Conservation (phyloP, 2,113 vertebrate species). For the Poeciliopsis occidentalis region DNA sequence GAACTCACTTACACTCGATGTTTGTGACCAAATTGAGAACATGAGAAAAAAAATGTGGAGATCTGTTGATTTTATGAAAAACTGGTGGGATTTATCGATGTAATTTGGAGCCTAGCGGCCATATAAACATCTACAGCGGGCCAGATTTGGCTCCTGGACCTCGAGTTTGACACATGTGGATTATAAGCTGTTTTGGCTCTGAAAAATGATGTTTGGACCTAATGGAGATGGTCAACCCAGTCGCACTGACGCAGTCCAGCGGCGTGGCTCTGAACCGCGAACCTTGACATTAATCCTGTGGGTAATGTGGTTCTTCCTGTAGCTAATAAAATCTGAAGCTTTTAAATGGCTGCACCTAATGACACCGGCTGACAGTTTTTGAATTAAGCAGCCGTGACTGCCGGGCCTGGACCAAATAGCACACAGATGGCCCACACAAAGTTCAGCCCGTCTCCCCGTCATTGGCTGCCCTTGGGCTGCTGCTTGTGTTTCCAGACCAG, state of each 20-base stretch:
- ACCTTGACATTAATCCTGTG: conserved; percentile 83
- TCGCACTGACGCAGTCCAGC: conserved; percentile 66
- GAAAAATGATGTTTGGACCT: conserved; percentile 48
- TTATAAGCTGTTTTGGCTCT: not conserved
- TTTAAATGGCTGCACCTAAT: conserved; percentile 79
- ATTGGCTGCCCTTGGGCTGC: conserved; percentile 63
- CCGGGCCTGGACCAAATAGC: conserved; percentile 78
- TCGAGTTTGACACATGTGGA: no score
- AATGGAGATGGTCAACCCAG: conserved; percentile 70
- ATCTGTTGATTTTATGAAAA: no score
- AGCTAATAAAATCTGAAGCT: conserved; percentile 82
- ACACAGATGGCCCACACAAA: conserved; percentile 80
- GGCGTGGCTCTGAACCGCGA: conserved; percentile 61
- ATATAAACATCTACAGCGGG: no score
- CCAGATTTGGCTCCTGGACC: no score
- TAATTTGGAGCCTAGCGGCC: no score
- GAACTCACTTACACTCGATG: no score
- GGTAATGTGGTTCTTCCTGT: conserved; percentile 82
- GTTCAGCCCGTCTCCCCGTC: conserved; percentile 59
- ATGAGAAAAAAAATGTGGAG: no score
- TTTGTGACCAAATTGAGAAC: no score
- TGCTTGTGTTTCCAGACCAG: conserved; percentile 59
- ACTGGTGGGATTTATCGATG: no score
- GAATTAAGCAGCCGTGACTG: conserved; percentile 79
- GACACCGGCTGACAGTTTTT: conserved; percentile 80